Percentiles rank a stretch among this genome's conserved stretches.
Evolutionary conservation across 2,113 vertebrate genomes (phyloP).

Genomic region (Hyperoodon ampullatus): DNA sequence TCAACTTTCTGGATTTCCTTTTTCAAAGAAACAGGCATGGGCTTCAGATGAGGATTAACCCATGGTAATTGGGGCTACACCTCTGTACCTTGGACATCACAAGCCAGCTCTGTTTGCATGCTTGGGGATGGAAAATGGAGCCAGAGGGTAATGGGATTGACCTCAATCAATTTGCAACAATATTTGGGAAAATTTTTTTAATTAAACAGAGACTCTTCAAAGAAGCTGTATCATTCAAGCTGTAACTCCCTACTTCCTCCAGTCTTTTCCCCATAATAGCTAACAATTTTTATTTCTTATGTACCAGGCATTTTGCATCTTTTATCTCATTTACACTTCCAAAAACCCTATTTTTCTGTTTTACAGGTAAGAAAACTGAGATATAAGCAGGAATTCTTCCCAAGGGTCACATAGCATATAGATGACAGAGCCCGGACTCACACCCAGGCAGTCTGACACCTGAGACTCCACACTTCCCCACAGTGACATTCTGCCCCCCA

Average conservation of each 20-base stretch:
- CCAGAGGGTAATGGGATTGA: not conserved
- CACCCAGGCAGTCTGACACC: not conserved
- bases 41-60: not conserved
- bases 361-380: not conserved
- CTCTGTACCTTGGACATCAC: not conserved
- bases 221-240: not conserved
- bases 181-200: not conserved
- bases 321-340: not conserved
- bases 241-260: not conserved
- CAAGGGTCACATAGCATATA: not conserved
- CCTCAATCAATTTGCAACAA: not conserved
- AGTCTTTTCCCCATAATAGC: not conserved
- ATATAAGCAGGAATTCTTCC: not conserved
- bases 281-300: not conserved
- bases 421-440: not conserved
- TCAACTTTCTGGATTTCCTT: conserved; percentile 22
- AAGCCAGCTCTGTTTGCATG: not conserved
- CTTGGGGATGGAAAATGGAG: not conserved
- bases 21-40: not conserved
- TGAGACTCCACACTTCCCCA: not conserved
- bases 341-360: not conserved
- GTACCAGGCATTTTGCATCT: not conserved
- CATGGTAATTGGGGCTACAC: not conserved
- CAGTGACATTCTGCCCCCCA: not conserved
- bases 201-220: not conserved